These are phyloP conservation scores for Drosophila fungiperda DNA, from an alignment of 2,888 invertebrate species.

Conservation along the genomic window DNA sequence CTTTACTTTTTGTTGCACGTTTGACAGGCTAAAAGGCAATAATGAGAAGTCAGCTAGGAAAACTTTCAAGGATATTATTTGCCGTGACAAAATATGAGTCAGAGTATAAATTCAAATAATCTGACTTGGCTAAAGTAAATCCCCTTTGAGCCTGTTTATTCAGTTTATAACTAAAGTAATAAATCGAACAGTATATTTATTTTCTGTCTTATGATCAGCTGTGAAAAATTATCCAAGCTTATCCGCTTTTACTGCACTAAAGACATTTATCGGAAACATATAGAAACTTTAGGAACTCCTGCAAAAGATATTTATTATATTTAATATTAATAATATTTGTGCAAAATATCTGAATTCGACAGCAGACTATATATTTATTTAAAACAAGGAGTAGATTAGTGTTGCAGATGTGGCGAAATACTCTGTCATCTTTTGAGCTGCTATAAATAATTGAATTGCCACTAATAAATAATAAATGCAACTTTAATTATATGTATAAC, in stretches of 20 bases:
- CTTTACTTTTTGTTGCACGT: constrained; percentile 19
- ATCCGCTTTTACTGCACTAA: not conserved
- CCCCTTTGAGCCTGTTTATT: not conserved
- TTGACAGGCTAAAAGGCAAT: constrained; percentile 34
- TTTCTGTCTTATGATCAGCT: no score
- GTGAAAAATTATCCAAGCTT: not conserved
- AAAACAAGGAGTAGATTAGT: not conserved
- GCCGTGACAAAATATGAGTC: constrained; percentile 11
- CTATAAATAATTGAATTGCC: not conserved
- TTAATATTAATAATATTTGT: no score
- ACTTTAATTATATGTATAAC: not conserved
- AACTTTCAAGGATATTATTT: constrained; percentile 9
- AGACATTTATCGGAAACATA: not conserved
- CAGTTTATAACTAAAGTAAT: not conserved
- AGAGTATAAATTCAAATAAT: not conserved
- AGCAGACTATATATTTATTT: not conserved
- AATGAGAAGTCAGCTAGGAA: constrained; percentile 9
- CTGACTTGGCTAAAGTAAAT: not conserved
- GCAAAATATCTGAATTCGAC: not conserved
- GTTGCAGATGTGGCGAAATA: not conserved
- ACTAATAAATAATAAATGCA: constrained; percentile 4
- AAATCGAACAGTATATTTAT: not conserved
- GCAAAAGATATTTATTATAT: not conserved
- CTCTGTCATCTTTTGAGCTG: not conserved
- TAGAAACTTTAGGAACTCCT: not conserved